Evolutionary conservation across 2,888 invertebrate genomes (phyloP), one percentile per base, ranked within the genome.

Genomic region (Agrochola litura): DNA sequence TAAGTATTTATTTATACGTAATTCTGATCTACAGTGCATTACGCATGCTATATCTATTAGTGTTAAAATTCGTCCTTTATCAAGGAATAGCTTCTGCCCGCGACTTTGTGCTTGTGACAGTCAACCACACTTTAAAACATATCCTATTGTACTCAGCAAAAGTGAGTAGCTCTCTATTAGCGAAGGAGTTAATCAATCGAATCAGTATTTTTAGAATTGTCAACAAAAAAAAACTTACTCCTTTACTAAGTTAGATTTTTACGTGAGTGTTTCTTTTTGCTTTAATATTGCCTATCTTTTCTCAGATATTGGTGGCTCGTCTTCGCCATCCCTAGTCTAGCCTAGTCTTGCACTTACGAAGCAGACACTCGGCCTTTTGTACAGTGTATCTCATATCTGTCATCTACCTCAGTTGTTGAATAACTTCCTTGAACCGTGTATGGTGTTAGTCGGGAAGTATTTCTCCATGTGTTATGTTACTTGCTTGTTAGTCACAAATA

Each of bases 341-440:
- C 60, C 30, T 69, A 46, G 41, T 81, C 66, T 61, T 71, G 43
- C 49, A 63, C 71, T 68, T 70, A 79, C 78, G 71, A 77, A 79
- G 74, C 66, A 46, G 64, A 64, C 60, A 69, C 73, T 73, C 65
- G 76, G 79, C 80, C 83, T 80, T 88, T 90, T 87, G 89, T 89
- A 82, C 79, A 73, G 67, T 74, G 77, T 92, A 90, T 92, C 90
- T 90, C 87, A 89, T 88, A 93, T 92, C 90, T 89, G 82, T 88
- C 90, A 92, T 91, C 90, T 91, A 90, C 89, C 88, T 85, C 78
- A 64, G 61, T 66, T 77, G 75, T 75, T 80, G 77, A 76, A 88
- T 89, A 86, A 90, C 90, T 91, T 92, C 91, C 92, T 89, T 76
- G 77, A 84, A 79, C 92, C 90, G 81, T 91, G 90, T 92, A 93